A percentile compares a stretch with the other conserved stretches of the same genome.
These are phyloP conservation scores for Diglossa cyanea DNA, from an alignment of 2,797 vertebrate species.

Conservation along the genomic window DNA sequence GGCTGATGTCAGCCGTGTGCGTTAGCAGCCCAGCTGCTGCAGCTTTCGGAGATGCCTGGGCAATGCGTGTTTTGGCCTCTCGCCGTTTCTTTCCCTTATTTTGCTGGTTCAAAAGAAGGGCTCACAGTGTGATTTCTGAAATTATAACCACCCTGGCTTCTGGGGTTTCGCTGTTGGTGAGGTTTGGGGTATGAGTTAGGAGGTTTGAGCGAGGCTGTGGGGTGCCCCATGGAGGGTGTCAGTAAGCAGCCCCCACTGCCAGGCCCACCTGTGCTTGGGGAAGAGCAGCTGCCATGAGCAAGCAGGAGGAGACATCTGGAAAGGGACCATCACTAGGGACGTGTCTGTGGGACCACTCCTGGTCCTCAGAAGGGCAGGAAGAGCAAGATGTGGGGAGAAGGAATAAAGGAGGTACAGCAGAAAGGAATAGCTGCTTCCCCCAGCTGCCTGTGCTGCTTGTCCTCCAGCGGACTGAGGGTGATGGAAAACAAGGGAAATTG, in stretches of 20 bases:
- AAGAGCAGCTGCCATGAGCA: fast-evolving
- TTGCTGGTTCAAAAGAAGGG: background rate
- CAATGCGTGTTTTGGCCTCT: background rate
- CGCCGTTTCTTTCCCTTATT: background rate
- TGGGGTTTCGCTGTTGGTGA: background rate
- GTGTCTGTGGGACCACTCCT: background rate
- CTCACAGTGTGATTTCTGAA: background rate
- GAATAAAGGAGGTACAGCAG: background rate
- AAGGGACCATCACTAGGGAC: background rate
- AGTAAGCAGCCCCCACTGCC: background rate
- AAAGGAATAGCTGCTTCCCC: background rate
- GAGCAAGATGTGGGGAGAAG: background rate
- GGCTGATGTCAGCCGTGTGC: background rate
- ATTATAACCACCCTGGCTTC: background rate
- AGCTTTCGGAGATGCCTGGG: conserved; percentile 7
- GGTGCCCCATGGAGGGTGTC: background rate
- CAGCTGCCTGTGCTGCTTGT: background rate
- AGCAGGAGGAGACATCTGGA: background rate
- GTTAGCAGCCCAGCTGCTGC: conserved; percentile 15
- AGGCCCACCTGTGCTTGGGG: background rate
- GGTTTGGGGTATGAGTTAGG: background rate
- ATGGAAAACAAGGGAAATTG: background rate
- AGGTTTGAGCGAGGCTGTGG: background rate
- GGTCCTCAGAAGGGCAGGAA: background rate
- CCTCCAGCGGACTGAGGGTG: fast-evolving